Base-by-base conservation (phyloP, 2,113 vertebrate species). In the Tyto alba region DNA sequence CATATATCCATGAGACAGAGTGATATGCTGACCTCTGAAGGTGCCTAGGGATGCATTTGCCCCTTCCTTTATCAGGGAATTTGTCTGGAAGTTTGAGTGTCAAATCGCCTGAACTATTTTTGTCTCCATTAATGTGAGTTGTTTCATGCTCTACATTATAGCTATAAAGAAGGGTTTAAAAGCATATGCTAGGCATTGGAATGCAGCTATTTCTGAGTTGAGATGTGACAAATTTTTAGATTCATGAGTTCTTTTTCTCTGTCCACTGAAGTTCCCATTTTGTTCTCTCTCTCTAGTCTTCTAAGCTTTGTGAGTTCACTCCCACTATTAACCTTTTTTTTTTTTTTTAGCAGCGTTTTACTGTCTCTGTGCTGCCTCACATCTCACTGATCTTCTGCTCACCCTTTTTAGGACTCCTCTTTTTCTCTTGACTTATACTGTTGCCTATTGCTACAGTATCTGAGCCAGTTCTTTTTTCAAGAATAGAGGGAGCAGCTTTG, bases 261-360 rank as follows among this genome's bases (percentile, higher is more conserved):
- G 57, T 82, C 85, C 78, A 57, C 45, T 77, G 72, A 93, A 93
- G 68, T 60, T 93, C 40, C 38, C 13, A 13, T 96, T 85, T 84
- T 88, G 9, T 85, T 82, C 78, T 77, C 40, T 68, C 43, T 87
- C 57, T 90, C 64, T 84, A 40, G 47, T 93, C 87, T 92, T 90
- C 73, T 50, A 92, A 90, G 41, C 52, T 89, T 77, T 88, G 67
- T 63, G 63, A 93, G 68, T 91, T 88, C 26, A 25, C 74, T 92
- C 48, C 45, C 48, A 60, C 81, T 77, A 80, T 92, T 93, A 90
- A 88, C 90, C 88, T 91, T 94, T 89, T 59, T 43, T 63, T 59
- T 59, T 47, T 45, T 59, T 43, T 63, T 55, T 55, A 71, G 50
- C 50, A 88, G 50, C 27, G 6, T 91, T 95, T 89, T 88, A 26